A percentile compares a stretch with the other conserved stretches of the same genome.
Evolutionary conservation across 2,113 vertebrate species (phyloP).

Genomic region (Corydoras sp.): DNA sequence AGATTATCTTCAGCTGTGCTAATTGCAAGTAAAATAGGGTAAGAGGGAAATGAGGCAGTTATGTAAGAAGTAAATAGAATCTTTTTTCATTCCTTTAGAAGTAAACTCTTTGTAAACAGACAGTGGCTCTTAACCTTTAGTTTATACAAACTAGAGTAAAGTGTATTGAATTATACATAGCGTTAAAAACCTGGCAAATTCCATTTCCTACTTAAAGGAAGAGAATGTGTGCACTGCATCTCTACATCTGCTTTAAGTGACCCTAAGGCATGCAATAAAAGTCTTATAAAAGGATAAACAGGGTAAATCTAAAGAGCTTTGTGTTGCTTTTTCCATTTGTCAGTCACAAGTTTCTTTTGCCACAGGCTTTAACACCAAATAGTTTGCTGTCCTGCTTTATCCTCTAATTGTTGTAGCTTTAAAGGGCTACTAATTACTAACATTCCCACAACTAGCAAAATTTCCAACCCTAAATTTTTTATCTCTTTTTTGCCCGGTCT

Average conservation of each 20-base stretch:
- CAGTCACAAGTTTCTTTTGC: constrained; percentile 21
- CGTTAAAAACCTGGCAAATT: background rate
- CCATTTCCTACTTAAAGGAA: constrained; percentile 9
- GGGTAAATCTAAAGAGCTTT: constrained; percentile 35
- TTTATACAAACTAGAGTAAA: no score
- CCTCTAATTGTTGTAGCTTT: no score
- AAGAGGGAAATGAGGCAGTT: background rate
- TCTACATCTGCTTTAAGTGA: constrained; percentile 9
- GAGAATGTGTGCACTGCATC: constrained; percentile 12
- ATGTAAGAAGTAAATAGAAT: background rate
- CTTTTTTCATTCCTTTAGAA: no score
- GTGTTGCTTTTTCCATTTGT: constrained; percentile 24
- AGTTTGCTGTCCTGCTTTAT: no score
- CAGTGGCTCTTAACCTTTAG: no score
- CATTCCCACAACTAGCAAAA: no score
- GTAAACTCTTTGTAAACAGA: no score
- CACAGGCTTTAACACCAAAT: constrained; percentile 2
- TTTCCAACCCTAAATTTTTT: no score
- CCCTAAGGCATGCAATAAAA: constrained; percentile 25
- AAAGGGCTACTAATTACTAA: no score
- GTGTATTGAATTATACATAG: background rate
- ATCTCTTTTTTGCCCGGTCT: no score
- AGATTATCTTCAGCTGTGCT: constrained; percentile 23
- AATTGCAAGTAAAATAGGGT: constrained; percentile 32
- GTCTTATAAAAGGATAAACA: constrained; percentile 38